These are phyloP conservation scores for Crotalus tigris DNA, from an alignment of 2,113 vertebrate genomes.

Conservation along the genomic window DNA sequence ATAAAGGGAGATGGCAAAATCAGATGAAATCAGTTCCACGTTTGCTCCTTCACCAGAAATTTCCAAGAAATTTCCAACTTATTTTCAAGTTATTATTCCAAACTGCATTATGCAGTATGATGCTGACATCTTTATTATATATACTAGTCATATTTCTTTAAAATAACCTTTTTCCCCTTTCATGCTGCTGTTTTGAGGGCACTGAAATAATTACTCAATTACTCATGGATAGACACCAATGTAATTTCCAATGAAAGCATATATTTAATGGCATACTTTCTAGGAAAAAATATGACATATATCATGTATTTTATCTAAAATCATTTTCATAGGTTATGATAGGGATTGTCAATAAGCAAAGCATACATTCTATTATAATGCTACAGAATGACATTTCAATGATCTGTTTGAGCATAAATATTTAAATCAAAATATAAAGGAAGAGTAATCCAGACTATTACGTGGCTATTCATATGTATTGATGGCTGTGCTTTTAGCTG, in stretches of 20 bases:
- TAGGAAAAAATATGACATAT: neutral
- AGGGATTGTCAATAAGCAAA: neutral
- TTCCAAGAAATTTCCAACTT: neutral
- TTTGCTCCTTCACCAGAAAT: neutral
- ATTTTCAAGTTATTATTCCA: neutral
- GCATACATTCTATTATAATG: neutral
- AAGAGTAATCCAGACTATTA: neutral
- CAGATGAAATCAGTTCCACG: too few relatives aligned
- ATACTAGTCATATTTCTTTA: neutral
- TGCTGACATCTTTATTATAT: neutral
- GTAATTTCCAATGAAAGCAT: neutral
- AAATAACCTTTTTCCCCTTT: neutral
- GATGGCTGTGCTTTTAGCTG: neutral
- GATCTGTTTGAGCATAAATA: neutral
- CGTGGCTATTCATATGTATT: neutral
- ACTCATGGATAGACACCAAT: neutral
- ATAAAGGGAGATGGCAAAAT: neutral
- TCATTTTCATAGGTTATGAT: neutral
- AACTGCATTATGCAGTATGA: neutral
- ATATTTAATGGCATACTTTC: neutral
- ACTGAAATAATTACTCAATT: neutral
- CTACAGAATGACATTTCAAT: neutral
- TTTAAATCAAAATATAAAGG: neutral
- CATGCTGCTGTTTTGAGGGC: neutral
- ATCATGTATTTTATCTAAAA: neutral